phyloP scores from a whole-genome alignment of 2,113 vertebrate genomes.

The Melospiza georgiana region DNA sequence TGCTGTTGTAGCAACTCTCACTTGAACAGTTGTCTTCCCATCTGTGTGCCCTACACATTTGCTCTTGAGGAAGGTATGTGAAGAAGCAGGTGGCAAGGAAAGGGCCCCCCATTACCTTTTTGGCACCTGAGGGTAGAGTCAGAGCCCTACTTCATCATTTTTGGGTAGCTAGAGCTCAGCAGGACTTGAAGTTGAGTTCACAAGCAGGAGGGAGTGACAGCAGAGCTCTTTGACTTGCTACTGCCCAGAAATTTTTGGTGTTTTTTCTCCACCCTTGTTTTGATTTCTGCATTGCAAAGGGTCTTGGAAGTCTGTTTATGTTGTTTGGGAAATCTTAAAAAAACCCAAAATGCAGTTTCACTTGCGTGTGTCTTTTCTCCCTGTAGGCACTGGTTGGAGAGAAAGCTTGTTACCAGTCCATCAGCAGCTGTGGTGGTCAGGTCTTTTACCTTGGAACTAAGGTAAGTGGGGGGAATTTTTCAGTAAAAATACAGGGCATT shows the following conservation, averaged over 20 bases:
- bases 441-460: slow-evolving; percentile 96
- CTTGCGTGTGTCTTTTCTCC: neutral
- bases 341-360: neutral
- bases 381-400: slow-evolving; percentile 94
- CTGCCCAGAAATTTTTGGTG: neutral
- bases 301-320: neutral
- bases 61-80: neutral
- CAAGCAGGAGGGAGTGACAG: neutral
- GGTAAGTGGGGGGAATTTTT: slow-evolving; percentile 69
- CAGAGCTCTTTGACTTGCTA: neutral
- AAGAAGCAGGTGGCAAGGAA: neutral
- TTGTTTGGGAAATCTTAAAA: neutral
- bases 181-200: neutral
- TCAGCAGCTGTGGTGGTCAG: slow-evolving; percentile 91
- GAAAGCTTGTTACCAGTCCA: slow-evolving; percentile 96
- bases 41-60: neutral
- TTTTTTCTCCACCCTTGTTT: neutral
- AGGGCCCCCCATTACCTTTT: neutral
- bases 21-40: neutral
- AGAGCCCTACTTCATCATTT: neutral
- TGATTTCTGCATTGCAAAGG: neutral
- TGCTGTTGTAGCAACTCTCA: neutral
- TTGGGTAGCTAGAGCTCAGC: neutral
- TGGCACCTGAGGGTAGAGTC: neutral
- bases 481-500: neutral